Evolutionary conservation across 1,140 invertebrate species (phyloP), one percentile per base, ranked within the genome.

Genomic region (Mylabris phalerata): DNA sequence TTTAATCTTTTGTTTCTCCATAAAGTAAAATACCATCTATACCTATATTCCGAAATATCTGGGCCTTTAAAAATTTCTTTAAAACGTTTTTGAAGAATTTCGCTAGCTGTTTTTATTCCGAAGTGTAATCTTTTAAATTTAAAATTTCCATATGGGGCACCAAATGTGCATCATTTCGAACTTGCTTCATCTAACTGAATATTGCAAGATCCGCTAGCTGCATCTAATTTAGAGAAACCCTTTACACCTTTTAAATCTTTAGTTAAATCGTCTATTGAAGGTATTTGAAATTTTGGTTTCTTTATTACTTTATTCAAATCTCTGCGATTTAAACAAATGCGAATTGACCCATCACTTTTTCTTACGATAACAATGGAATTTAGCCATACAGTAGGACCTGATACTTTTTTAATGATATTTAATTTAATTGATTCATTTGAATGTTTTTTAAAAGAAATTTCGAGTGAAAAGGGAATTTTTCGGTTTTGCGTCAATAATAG

Each of bases 21-120:
- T 48, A 50, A 4, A 75, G 45, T 4, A 74, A 41, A 6, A 73
- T 61, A 55, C 75, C 74, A 67, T 76, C 71, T 60, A 69, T 54
- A 25, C 69, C 66, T 2, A 68, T 70, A 67, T 2, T 67, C 55
- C 39, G 59, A 54, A 6, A 71, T 67, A 25, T 45, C n/a, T 39
- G 72, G 42, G 9, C 64, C 67, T 38, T 60, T 61, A 24, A 73
- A 56, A 10, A 63, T 55, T 61, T 45, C 40, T 13, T 62, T 58
- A 43, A 67, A 64, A 27, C 52, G 52, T 49, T 48, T 48, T 40
- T 72, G 70, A 57, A 75, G 75, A 4, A 70, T 63, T 49, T 71
- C 73, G 9, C 64, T 61, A 32, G 68, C 59, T 9, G 59, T 61
- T 19, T 44, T 54, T 4, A 71, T 54, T 4, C 75, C 73, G 59